A percentile compares a stretch with the other conserved stretches of the same genome.
Evolutionary conservation across 2,797 vertebrate genomes (phyloP).

Genomic region (Lerista edwardsae): DNA sequence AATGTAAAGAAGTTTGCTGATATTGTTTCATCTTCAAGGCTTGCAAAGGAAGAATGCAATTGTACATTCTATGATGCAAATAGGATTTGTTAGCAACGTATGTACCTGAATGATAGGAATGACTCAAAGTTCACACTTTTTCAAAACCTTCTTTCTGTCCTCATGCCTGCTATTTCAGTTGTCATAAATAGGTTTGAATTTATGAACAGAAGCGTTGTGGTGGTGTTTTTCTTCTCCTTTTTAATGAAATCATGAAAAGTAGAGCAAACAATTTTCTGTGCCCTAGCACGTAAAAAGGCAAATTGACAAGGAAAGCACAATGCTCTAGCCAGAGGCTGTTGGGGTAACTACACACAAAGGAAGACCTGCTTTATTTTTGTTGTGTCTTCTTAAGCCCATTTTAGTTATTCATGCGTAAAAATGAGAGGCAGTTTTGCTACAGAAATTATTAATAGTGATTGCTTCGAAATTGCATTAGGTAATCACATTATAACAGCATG

Average conservation of each 20-base stretch:
- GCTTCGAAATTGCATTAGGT: conserved; percentile 24
- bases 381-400: conserved; percentile 14
- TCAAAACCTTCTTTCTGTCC: not conserved
- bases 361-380: conserved; percentile 15
- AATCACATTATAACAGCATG: conserved; percentile 46
- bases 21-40: not conserved
- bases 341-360: conserved; percentile 29
- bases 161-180: conserved; percentile 3
- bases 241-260: not conserved
- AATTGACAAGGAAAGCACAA: conserved; percentile 4
- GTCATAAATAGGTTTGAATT: conserved; percentile 5
- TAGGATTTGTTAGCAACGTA: conserved; percentile 12
- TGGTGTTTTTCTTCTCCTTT: not conserved
- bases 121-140: conserved; percentile 1
- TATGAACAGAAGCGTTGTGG: not conserved
- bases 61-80: not conserved
- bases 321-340: not conserved
- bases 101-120: not conserved
- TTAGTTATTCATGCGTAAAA: conserved; percentile 34
- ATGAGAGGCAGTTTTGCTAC: not conserved
- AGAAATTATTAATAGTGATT: conserved; percentile 28
- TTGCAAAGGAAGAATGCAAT: not conserved
- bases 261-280: conserved; percentile 6
- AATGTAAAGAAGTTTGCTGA: not conserved
- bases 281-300: conserved; percentile 7